A percentile compares a stretch with the other conserved stretches of the same genome.
Conservation (phyloP, 2,888 invertebrate genomes). For the Drosophila maculinotata region DNA sequence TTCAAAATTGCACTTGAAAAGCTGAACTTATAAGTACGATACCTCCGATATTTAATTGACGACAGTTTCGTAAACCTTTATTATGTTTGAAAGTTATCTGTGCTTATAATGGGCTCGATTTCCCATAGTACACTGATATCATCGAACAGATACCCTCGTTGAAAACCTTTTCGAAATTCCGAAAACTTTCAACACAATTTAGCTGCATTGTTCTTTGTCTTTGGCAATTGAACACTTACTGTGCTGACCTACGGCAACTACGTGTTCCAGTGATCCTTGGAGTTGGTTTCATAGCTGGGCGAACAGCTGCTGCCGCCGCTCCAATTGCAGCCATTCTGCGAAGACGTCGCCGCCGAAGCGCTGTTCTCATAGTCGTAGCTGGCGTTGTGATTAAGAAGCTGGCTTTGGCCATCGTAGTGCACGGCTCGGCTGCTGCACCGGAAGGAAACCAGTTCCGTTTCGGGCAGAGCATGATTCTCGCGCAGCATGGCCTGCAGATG, state of each 20-base stretch:
- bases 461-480: constrained; percentile 55
- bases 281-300: constrained; percentile 56
- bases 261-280: constrained; percentile 71
- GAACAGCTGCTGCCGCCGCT: constrained; percentile 73
- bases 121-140: too few relatives aligned
- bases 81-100: constrained; percentile 8
- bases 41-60: not conserved
- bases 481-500: constrained; percentile 87
- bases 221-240: constrained; percentile 41
- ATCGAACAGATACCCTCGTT: too few relatives aligned
- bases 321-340: constrained; percentile 70
- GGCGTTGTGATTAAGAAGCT: constrained; percentile 23
- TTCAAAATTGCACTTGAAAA: constrained; percentile 6
- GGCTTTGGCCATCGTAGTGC: constrained; percentile 40
- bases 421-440: constrained; percentile 40
- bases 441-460: constrained; percentile 51
- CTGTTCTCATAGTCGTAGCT: constrained; percentile 51
- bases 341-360: constrained; percentile 45
- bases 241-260: constrained; percentile 29
- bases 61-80: not conserved
- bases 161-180: too few relatives aligned
- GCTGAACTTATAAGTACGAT: not conserved
- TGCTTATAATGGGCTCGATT: too few relatives aligned
- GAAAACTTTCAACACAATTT: constrained; percentile 8
- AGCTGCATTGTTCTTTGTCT: constrained; percentile 17